phyloP scores from a whole-genome alignment of 2,113 vertebrate species.

The Ciconia stormi region DNA sequence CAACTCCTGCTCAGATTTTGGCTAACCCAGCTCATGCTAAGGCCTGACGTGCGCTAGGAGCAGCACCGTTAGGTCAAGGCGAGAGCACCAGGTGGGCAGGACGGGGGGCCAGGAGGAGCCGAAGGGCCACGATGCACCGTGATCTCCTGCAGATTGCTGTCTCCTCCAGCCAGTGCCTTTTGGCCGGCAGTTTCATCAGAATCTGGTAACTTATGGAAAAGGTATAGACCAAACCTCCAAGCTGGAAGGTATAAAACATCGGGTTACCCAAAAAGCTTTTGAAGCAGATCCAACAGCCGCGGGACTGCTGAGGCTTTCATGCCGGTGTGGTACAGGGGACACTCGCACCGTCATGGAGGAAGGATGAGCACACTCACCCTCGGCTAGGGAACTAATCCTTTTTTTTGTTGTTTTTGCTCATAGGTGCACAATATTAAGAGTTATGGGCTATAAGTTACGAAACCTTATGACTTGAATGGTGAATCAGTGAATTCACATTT shows the following conservation, averaged over 20 bases:
- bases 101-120: not conserved
- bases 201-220: not conserved
- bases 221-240: not conserved
- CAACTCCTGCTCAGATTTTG: not conserved
- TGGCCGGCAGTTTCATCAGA: not conserved
- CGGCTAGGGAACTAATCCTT: too few relatives aligned
- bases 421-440: not conserved
- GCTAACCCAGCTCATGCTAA: not conserved
- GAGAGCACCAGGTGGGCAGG: not conserved
- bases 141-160: not conserved
- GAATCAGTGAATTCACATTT: not conserved
- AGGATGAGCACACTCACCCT: not conserved
- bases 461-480: too few relatives aligned
- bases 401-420: not conserved
- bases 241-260: not conserved
- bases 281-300: not conserved
- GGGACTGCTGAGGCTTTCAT: not conserved
- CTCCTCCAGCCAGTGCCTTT: not conserved
- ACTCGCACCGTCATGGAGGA: fast-evolving
- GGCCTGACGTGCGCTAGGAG: not conserved
- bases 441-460: not conserved
- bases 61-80: fast-evolving
- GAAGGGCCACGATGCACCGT: not conserved
- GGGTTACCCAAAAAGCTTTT: not conserved
- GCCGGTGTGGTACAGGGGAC: too few relatives aligned